A percentile compares a stretch with the other conserved stretches of the same genome.
Conservation (phyloP, 2,888 invertebrate genomes). For the Atherix ibis region DNA sequence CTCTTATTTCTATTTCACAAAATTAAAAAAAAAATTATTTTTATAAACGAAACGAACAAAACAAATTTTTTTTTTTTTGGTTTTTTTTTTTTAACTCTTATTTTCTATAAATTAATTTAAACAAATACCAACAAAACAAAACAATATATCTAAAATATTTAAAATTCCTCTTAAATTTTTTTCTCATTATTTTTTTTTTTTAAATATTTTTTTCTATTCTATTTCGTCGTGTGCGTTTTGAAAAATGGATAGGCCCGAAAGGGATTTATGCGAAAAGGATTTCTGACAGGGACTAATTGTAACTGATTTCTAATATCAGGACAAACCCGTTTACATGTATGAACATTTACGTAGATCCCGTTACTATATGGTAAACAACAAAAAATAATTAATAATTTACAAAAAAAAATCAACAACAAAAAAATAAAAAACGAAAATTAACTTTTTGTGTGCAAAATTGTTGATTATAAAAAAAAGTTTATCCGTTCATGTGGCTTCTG, state of each 20-base stretch:
- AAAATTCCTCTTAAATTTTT: conserved; percentile 14
- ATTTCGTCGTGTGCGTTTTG: no score
- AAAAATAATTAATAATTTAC: no score
- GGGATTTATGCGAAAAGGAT: conserved; percentile 29
- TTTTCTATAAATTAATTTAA: no score
- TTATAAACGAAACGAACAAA: background rate
- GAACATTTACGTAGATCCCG: no score
- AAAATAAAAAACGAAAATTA: no score
- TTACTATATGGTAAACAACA: no score
- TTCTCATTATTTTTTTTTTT: conserved; percentile 15
- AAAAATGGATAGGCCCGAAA: no score
- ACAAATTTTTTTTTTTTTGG: background rate
- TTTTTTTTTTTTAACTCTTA: background rate
- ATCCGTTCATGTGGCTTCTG: no score
- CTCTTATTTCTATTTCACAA: background rate
- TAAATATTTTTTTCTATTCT: conserved; percentile 13
- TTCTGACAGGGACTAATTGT: conserved; percentile 32
- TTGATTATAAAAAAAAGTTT: no score
- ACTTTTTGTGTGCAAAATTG: no score
- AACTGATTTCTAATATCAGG: conserved; percentile 21
- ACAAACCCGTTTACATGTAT: no score
- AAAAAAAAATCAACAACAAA: no score
- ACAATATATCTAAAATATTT: background rate
- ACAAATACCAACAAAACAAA: background rate
- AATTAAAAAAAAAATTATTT: conserved; percentile 1